Base-by-base conservation (phyloP, 1,140 invertebrate species). In the Ericerus pela region DNA sequence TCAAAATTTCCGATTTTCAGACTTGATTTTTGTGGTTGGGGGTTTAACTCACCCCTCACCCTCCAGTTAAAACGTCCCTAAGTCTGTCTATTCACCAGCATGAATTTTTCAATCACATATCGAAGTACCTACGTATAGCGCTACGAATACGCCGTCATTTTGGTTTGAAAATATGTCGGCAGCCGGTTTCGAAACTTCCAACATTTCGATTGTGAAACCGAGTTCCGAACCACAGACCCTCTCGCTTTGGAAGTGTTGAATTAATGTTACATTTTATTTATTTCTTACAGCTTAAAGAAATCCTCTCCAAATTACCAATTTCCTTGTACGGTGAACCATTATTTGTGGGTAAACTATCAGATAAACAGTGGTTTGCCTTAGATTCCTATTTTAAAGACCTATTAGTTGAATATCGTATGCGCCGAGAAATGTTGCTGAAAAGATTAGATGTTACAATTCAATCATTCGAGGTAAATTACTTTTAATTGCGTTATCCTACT, bases 391-490 rank as follows among this genome's bases (percentile, higher is more conserved):
- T 89, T 62, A 69, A 76, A 6, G 78, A 87, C 59, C 73, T 95
- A 63, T 74, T 78, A 31, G 73, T 79, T 6, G 93, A 96, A 65
- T 96, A 93, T 66, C 75, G 77, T 64, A 74, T 88, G 36, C 71
- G 92, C 57, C 72, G 89, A 55, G 82, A 94, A 66, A 89, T 92
- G 77, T 77, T 96, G 59, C 69, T 95, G 1, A 92, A 89, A 58
- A 74, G 94, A 52, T 69, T 96, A 37, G 92, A 96, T 72, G 91
- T 93, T 33, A 97, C 93, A 2, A 79, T 96, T 63, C 87, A 92
- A 69, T 95, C 90, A 22, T 96, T 96, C 70, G 76, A 84, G 72
- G 80, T 81, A 66, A 66, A 61, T 58, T 47, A 16, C 22, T 22
- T 4, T 22, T 24, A 47, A 47, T 24, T 24, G 3, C 4, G 12